Evolutionary conservation across 2,113 vertebrate species (phyloP).

Genomic region (Hyperopisus bebe): DNA sequence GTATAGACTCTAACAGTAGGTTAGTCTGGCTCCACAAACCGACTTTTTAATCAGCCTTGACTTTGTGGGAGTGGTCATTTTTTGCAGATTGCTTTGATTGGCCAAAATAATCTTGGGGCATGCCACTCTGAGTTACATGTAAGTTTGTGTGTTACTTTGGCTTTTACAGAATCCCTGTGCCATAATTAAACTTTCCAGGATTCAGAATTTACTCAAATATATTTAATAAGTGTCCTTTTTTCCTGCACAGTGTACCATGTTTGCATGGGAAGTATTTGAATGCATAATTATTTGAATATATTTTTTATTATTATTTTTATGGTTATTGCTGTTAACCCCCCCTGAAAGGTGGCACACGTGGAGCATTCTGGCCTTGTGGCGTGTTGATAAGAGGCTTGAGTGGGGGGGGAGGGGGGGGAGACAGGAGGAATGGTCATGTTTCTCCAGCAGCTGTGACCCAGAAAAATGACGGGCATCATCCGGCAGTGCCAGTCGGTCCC

Average conservation of each 20-base stretch:
- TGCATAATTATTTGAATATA: neutral
- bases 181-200: neutral
- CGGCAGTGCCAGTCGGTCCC: neutral
- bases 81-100: neutral
- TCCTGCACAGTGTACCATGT: neutral
- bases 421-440: neutral
- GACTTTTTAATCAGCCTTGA: neutral
- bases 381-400: neutral
- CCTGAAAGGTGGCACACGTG: neutral
- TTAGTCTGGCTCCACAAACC: neutral
- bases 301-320: neutral
- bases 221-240: neutral
- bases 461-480: constrained; percentile 14
- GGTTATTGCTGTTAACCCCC: neutral
- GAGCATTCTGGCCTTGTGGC: neutral
- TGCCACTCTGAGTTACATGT: neutral
- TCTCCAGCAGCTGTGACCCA: constrained; percentile 24
- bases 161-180: neutral
- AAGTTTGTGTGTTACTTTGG: neutral
- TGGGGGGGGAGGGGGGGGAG: neutral
- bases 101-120: neutral
- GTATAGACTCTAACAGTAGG: neutral
- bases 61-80: neutral
- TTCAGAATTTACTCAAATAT: neutral
- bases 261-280: neutral